phyloP scores from a whole-genome alignment of 2,888 invertebrate species.

The Pycnomerus fuliginosus region DNA sequence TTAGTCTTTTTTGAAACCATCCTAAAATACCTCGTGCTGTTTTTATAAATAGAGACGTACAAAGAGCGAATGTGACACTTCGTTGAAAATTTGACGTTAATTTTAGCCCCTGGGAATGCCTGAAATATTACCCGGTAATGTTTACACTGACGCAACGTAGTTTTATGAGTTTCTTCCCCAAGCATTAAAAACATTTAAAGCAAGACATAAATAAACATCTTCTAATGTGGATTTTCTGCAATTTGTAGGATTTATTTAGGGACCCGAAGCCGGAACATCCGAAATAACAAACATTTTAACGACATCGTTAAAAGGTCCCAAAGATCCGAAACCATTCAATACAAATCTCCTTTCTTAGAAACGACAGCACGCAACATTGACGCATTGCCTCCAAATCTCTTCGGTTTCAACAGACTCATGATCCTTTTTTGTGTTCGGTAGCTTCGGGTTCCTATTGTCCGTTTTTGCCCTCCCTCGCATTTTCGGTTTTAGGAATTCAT shows the following conservation, averaged over 20 bases:
- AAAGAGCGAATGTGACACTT: no score
- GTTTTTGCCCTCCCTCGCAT: constrained; percentile 1
- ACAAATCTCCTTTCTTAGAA: constrained; percentile 29
- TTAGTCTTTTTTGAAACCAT: no score
- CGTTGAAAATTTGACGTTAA: no score
- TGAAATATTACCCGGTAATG: constrained; percentile 6
- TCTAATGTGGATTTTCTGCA: constrained; percentile 33
- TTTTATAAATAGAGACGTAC: no score
- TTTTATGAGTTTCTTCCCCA: constrained; percentile 17
- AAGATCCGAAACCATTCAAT: constrained; percentile 21
- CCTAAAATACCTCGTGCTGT: no score
- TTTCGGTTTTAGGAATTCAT: not conserved
- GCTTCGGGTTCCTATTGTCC: no score
- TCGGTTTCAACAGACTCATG: constrained; percentile 43
- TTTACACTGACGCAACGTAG: constrained; percentile 10
- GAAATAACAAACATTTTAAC: constrained; percentile 45
- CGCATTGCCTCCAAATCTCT: constrained; percentile 42
- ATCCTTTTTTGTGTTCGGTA: constrained; percentile 30
- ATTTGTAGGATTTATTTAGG: constrained; percentile 34
- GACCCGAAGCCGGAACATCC: constrained; percentile 43
- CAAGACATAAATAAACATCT: constrained; percentile 25
- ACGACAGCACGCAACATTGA: constrained; percentile 39
- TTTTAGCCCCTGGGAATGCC: no score
- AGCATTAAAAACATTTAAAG: constrained; percentile 11
- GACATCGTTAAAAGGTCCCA: constrained; percentile 37